Conservation (phyloP, 2,888 invertebrate species). For the Harpalus rufipes region DNA sequence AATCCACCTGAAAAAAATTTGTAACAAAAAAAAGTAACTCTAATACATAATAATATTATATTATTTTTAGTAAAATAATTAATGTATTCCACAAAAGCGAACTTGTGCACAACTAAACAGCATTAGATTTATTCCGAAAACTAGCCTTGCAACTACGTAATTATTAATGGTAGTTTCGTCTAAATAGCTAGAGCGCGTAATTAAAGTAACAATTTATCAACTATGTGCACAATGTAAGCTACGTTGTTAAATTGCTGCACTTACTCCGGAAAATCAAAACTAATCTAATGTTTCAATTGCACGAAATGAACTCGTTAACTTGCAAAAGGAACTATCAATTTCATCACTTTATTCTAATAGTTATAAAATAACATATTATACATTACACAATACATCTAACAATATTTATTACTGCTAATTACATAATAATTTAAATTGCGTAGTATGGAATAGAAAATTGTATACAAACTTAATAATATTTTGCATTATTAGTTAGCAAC, state of each 20-base stretch:
- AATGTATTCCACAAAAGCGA: neutral
- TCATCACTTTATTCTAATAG: neutral
- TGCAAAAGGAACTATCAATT: neutral
- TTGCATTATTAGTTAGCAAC: neutral
- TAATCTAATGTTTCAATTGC: neutral
- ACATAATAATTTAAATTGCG: neutral
- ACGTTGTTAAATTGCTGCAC: constrained; percentile 14
- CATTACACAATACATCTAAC: neutral
- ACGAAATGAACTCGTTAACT: neutral
- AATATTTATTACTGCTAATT: neutral
- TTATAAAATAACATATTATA: neutral
- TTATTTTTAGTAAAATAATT: constrained; percentile 5
- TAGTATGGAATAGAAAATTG: neutral
- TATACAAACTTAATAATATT: neutral
- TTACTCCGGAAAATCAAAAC: constrained; percentile 16
- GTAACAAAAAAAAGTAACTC: no score
- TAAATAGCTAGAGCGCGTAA: constrained; percentile 12
- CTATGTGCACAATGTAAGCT: constrained; percentile 30
- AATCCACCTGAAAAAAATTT: no score
- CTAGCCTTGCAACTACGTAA: constrained; percentile 10
- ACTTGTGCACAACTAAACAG: neutral
- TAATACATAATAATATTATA: no score
- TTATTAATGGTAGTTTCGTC: constrained; percentile 20
- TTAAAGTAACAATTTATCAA: constrained; percentile 39
- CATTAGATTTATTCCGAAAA: neutral